Base-by-base conservation (phyloP, 2,113 vertebrate species). In the Papio anubis region DNA sequence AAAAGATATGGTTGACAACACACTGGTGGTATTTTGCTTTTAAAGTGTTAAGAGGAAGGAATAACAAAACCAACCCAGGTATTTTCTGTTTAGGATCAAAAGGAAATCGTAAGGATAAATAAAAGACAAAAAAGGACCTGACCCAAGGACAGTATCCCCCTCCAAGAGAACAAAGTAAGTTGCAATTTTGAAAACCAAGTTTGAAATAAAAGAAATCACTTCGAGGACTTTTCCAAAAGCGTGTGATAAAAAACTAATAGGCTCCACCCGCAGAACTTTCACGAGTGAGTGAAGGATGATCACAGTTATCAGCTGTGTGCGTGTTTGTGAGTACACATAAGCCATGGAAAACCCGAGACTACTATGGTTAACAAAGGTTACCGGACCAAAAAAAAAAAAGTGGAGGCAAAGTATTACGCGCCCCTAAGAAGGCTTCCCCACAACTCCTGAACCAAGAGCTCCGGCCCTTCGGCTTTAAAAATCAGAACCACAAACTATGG, bases 261-360 rank as follows among this genome's bases (percentile, higher is more conserved):
- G 78, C 79, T 96, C 79, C 80, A 70, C 86, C 70, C 86, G 57
- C 93, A 7, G 40, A 85, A 98, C 98, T 98, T 97, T 93, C 81
- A 48, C 95, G 59, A 95, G 80, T 30, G 66, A 70, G 48, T 4
- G 20, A 32, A 96, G 70, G 55, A 80, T 43, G 55, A 80, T 66
- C 89, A 38, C 59, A 4, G 80, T 21, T 21, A 61, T 1, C 57
- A 57, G 88, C 27, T 25, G 64, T 32, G 73, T 83, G 86, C 64
- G 20, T 35, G 95, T 84, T 13, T 30, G 70, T 45, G 90, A 73
- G 89, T 18, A 16, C 73, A 85, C 90, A 57, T 40, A 6, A 35
- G 85, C 93, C 8, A 66, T 16, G 61, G 72, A 16, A 57, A 75
- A 80, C 85, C 88, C 75, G 20, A 81, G 40, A 86, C 59, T 25